Conservation (phyloP, 2,888 invertebrate species). For the Autographa pulchrina region DNA sequence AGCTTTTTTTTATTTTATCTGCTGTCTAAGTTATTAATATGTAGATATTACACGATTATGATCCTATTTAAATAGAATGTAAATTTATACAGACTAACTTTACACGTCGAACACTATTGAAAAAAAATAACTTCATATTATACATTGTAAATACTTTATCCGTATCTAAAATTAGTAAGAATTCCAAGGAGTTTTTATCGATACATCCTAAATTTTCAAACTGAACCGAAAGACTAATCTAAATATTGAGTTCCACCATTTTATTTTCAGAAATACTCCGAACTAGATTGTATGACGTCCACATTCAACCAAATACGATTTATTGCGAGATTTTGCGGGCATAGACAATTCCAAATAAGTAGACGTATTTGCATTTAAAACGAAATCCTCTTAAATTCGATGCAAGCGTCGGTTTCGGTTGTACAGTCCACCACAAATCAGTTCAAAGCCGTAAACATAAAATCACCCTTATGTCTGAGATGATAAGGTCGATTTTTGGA, state of each 20-base stretch:
- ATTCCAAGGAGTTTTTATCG: background rate
- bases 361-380: slow-evolving; percentile 36
- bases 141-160: background rate
- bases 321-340: slow-evolving; percentile 18
- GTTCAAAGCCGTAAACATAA: background rate
- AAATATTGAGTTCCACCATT: background rate
- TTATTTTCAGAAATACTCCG: background rate
- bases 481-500: background rate
- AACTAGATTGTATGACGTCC: slow-evolving; percentile 4
- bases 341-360: slow-evolving; percentile 17
- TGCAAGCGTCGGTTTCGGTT: background rate
- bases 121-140: background rate
- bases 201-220: background rate
- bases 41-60: too few relatives aligned
- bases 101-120: too few relatives aligned
- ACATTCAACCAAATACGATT: slow-evolving; percentile 21
- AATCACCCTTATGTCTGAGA: background rate
- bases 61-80: too few relatives aligned
- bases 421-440: background rate
- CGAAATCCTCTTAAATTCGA: slow-evolving; percentile 5
- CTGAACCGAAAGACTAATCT: background rate
- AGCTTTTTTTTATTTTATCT: too few relatives aligned
- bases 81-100: too few relatives aligned
- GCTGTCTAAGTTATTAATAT: too few relatives aligned
- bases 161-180: background rate